Evolutionary conservation across 2,113 vertebrate species (phyloP).

Genomic region (Pituophis catenifer): DNA sequence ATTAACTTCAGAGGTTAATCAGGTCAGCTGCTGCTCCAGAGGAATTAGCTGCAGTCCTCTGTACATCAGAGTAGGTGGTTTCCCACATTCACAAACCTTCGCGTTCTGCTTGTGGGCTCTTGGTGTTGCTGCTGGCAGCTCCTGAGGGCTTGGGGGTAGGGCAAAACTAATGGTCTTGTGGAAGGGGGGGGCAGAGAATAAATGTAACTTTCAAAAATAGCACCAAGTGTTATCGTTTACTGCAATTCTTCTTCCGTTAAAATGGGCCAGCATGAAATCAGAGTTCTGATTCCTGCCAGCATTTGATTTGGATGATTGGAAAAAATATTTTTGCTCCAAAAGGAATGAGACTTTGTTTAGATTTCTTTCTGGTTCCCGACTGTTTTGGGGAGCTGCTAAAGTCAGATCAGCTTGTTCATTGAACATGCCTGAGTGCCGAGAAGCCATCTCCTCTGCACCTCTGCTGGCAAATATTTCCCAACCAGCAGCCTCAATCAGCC

Average conservation of each 20-base stretch:
- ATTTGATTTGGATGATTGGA: constrained; percentile 38
- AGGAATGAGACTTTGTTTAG: neutral
- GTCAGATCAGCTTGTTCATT: neutral
- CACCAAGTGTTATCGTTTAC: constrained; percentile 23
- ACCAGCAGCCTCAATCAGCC: neutral
- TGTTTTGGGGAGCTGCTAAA: neutral
- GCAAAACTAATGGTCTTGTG: neutral
- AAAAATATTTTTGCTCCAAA: constrained; percentile 36
- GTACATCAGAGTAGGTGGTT: neutral
- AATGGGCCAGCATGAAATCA: constrained; percentile 42
- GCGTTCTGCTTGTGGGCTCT: neutral
- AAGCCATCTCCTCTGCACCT: neutral
- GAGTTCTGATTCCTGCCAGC: constrained; percentile 39
- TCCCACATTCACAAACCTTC: neutral
- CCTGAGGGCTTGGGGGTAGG: neutral
- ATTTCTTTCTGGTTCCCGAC: neutral
- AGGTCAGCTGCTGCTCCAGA: neutral
- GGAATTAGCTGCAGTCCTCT: neutral
- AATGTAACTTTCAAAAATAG: neutral
- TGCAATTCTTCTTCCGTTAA: constrained; percentile 1
- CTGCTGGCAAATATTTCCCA: neutral
- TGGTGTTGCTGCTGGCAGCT: neutral
- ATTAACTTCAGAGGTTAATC: neutral
- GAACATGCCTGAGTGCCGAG: neutral
- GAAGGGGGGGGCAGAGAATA: neutral